Evolutionary conservation across 35 echinoderm and acorn worm genomes (phyloP), one percentile per base, ranked within the genome.

Genomic region (Ophioderma brevispina): DNA sequence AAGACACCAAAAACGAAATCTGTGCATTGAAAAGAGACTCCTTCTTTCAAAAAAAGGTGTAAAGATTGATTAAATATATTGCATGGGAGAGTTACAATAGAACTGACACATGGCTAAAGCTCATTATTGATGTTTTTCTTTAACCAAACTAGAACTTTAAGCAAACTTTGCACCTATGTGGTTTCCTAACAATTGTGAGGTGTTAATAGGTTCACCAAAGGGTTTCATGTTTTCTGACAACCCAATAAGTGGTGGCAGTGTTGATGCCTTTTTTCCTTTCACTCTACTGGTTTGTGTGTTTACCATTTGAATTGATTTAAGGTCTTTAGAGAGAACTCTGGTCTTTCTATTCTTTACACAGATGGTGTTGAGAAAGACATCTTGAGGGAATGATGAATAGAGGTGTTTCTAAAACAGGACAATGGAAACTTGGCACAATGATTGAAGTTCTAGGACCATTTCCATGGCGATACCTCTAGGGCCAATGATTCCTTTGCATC

Each of bases 251-350:
- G 59, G 41, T 17, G 17, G 5, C 41, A 46, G 5, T 46, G 5
- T 46, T 46, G 41, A 46, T 46, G 41, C 41, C 41, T 46, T 46
- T 46, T 46, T 17, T 8, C 17, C 41, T 46, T 17, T 46, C 17
- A 17, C 4, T 46, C 41, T 46, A 70, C 10, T 70, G 59, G 15
- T 70, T 70, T 70, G 59, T 70, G 59, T 25, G 5, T 25, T 70
- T 13, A 70, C 28, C 59, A 70, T 52, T 21, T 52, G 21, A 70
- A 70, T 70, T 70, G 59, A 70, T 70, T 70, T 70, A 70, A 25
- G n/a, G 59, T 70, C 59, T 70, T 70, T 70, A 18, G 59, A 70
- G 59, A 70, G 59, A 70, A 70, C 59, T 70, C n/a, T 70, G 17
- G 17, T 46, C 41, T 46, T 46, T 46, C 41, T 46, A 70, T 25